Evolutionary conservation across 2,797 vertebrate genomes (phyloP), one percentile per base, ranked within the genome.

Genomic region (Allobates femoralis): DNA sequence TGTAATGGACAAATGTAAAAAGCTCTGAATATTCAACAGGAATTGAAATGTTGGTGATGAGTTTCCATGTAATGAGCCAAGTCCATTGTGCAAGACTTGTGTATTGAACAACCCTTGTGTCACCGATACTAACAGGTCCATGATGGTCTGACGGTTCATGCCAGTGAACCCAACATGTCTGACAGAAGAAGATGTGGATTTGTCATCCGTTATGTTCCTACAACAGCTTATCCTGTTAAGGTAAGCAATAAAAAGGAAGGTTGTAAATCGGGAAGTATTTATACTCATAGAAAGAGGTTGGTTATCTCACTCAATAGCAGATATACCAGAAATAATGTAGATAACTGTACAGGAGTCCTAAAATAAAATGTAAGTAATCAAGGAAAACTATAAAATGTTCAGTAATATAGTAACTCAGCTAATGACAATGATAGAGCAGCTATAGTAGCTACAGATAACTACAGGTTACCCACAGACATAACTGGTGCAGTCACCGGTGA

Each of bases 161-260:
- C 92, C 86, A 96, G 95, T 87, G 94, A 96, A 18, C 82, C 94
- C 71, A 96, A 96, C 92, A 93, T 84, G 14, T 96, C 95, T n/a
- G 88, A 91, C 77, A 92, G 41, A 78, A 94, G 96, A 56, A 94
- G 94, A 77, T 96, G 95, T 90, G 95, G 95, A 34, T 94, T 95
- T 30, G 95, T 96, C 51, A 94, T 95, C 64, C 94, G 95, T 16
- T 96, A 95, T 50, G 91, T 96, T 56, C 92, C 95, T 67, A 95
- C 95, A 26, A 90, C 75, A 86, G 94, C 94, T 4, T 93, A 92
- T 89, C 95, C 95, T 60, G 90, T 87, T n/a, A 34, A 96, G 92
- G 95, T 95, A 12, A 84, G 86, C 19, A 56, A 74, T 16, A 23
- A 58, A 46, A 3, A 1, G 37, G 32, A 2, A 23, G 6, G 8